These are phyloP conservation scores for Limnephilus auricula DNA, from an alignment of 2,888 invertebrate genomes.

Conservation along the genomic window DNA sequence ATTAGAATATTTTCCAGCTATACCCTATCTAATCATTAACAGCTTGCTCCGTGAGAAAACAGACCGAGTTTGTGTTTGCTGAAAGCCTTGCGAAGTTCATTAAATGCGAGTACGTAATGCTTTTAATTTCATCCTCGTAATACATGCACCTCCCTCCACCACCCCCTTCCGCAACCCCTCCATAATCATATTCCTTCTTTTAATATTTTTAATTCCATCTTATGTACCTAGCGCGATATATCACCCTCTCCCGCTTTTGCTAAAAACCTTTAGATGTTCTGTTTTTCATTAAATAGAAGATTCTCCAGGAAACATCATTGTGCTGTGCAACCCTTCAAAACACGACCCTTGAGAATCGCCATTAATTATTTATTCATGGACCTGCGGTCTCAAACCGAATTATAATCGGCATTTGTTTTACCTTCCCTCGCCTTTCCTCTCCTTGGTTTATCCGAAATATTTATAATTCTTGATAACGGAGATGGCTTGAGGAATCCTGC, in stretches of 20 bases:
- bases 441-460: neutral
- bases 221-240: neutral
- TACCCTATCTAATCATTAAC: neutral
- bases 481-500: neutral
- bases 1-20: neutral
- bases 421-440: neutral
- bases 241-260: constrained; percentile 2
- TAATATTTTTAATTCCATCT: constrained; percentile 35
- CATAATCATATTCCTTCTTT: constrained; percentile 18
- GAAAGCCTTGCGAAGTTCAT: constrained; percentile 25
- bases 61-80: neutral
- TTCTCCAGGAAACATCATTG: constrained; percentile 18
- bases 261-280: neutral
- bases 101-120: neutral
- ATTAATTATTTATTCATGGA: constrained; percentile 41
- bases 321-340: constrained; percentile 43
- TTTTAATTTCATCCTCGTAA: neutral
- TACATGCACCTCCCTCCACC: neutral
- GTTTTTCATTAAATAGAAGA: constrained; percentile 30
- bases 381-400: constrained; percentile 19
- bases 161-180: neutral
- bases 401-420: constrained; percentile 18
- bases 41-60: neutral
- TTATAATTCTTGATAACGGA: constrained; percentile 2
- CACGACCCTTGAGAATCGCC: constrained; percentile 19